Evolutionary conservation across 2,113 vertebrate species (phyloP).

Genomic region (Myotis lucifugus): DNA sequence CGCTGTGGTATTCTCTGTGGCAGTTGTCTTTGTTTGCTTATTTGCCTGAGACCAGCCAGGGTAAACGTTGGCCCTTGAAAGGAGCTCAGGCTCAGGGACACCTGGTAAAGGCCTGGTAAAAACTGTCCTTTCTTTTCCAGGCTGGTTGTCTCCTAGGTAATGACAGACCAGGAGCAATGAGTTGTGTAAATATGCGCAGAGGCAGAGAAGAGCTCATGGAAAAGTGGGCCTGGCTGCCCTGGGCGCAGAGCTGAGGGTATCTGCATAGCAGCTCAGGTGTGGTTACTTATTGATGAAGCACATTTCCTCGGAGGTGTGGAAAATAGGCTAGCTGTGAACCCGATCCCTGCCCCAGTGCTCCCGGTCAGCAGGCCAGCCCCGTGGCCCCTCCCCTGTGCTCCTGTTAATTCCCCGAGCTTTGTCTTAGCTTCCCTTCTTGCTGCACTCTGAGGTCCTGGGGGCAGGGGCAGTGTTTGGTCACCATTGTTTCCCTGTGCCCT

Average conservation of each 20-base stretch:
- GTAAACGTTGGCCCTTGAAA: neutral
- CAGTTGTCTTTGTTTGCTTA: neutral
- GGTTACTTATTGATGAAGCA: conserved; percentile 67
- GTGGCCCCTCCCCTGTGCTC: neutral
- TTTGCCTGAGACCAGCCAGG: neutral
- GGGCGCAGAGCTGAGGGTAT: neutral
- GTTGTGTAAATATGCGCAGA: neutral
- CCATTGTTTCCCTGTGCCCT: neutral
- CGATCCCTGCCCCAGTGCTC: conserved; percentile 1
- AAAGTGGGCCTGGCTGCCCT: neutral
- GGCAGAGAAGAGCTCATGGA: neutral
- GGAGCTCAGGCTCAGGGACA: neutral
- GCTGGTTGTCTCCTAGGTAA: neutral
- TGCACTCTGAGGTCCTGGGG: neutral
- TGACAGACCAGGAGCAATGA: neutral
- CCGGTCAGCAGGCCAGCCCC: neutral
- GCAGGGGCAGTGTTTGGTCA: neutral
- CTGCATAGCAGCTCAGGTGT: conserved; percentile 16
- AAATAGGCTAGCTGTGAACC: conserved; percentile 46
- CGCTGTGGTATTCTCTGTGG: neutral
- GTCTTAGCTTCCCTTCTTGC: neutral
- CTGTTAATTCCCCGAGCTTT: neutral
- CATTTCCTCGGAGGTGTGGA: conserved; percentile 55
- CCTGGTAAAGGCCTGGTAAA: neutral
- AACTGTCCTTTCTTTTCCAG: neutral